Base-by-base conservation (phyloP, 2,797 vertebrate species). In the Martes flavigula region DNA sequence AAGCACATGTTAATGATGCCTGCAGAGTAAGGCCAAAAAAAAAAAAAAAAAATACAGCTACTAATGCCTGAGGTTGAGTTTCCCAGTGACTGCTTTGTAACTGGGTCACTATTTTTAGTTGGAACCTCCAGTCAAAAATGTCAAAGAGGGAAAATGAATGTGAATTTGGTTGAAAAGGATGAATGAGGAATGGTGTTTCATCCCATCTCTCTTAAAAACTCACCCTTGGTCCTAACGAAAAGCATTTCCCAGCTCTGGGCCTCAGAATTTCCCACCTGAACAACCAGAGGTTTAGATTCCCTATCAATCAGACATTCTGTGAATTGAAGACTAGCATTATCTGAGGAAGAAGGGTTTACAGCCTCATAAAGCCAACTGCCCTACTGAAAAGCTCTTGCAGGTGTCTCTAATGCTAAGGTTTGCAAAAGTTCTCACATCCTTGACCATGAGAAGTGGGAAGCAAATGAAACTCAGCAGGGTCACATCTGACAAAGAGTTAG, bases 81-180 rank as follows among this genome's bases (percentile, higher is more conserved):
- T 94, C 64, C 87, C 18, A 92, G 77, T 84, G 32, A 64, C 73
- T 79, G 72, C 66, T 64, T 64, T 75, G 43, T 62, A 96, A 97
- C 79, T 94, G 97, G 95, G 97, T 96, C 85, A 90, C 89, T 98
- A 97, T 97, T 97, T 97, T 97, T 97, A 97, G 90, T 83, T 78
- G 84, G 77, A 92, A 91, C 68, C 23, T 97, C 86, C 72, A 95
- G 81, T 96, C 72, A 93, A 85, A 94, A 91, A 97, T 89, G 91
- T 93, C 91, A 90, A 93, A 77, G 20, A 72, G 89, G 43, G n/a
- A 81, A 97, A 97, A 94, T 30, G 43, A 88, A 92, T 91, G 56
- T 86, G 83, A 81, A 88, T 90, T 73, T 82, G 46, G 15, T 40
- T 88, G 54, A 93, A 60, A 87, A 7, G 60, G 92, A 93, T 27